phyloP scores from a whole-genome alignment of 1,140 invertebrate species.

The Mamestra configurata region DNA sequence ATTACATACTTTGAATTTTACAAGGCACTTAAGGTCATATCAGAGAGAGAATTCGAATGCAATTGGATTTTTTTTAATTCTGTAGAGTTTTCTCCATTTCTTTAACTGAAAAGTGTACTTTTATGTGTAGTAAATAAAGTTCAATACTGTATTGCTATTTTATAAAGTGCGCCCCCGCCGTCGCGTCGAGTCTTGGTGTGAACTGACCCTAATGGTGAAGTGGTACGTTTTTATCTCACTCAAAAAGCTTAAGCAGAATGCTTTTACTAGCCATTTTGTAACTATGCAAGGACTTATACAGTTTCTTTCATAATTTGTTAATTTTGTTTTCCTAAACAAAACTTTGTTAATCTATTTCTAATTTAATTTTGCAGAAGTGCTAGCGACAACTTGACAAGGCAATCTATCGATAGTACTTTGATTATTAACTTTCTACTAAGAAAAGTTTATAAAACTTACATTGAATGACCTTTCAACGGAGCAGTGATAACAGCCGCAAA shows the following conservation, averaged over 20 bases:
- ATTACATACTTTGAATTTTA: too few relatives aligned
- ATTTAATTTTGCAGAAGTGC: neutral
- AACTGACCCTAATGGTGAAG: too few relatives aligned
- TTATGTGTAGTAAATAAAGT: too few relatives aligned
- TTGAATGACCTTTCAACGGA: neutral
- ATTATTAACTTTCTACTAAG: neutral
- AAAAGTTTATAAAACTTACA: neutral
- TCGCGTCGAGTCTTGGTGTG: too few relatives aligned
- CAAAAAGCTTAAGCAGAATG: neutral
- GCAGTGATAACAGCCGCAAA: too few relatives aligned
- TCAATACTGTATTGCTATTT: too few relatives aligned
- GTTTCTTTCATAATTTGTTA: neutral
- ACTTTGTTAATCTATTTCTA: slow-evolving; percentile 3
- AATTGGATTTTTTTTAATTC: too few relatives aligned
- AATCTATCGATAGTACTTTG: neutral
- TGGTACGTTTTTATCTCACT: neutral
- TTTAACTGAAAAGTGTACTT: too few relatives aligned
- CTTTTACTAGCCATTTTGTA: neutral
- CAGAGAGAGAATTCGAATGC: too few relatives aligned
- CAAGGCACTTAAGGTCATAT: too few relatives aligned
- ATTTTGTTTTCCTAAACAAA: neutral
- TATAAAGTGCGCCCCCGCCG: too few relatives aligned
- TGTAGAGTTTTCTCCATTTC: too few relatives aligned
- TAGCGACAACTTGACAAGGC: neutral
- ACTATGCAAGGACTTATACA: neutral